Percentiles rank a stretch among this genome's conserved stretches.
phyloP scores from a whole-genome alignment of 2,797 vertebrate species.

The Thripadectes ignobilis region DNA sequence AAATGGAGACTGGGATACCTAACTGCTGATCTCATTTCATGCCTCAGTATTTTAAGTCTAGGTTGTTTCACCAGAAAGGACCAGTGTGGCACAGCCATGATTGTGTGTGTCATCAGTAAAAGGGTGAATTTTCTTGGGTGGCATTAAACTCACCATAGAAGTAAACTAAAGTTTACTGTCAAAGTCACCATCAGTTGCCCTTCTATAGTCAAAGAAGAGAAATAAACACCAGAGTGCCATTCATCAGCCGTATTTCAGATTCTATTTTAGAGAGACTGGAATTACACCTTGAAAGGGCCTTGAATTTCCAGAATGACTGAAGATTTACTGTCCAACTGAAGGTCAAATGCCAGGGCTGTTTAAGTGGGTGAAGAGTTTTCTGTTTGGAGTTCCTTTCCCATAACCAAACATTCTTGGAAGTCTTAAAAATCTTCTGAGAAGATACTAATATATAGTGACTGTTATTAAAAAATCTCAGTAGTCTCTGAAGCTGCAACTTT shows the following conservation, averaged over 20 bases:
- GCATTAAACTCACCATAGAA: background rate
- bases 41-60: background rate
- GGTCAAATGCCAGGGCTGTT: background rate
- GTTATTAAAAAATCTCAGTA: background rate
- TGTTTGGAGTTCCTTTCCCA: fast-evolving
- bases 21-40: background rate
- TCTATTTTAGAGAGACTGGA: background rate
- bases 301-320: background rate
- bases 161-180: background rate
- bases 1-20: background rate
- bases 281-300: background rate
- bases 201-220: background rate
- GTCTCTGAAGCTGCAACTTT: background rate
- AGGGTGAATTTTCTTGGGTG: background rate
- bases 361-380: background rate
- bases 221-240: background rate
- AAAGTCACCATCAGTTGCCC: background rate
- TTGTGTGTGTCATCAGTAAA: background rate
- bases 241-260: background rate
- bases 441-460: background rate
- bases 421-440: background rate
- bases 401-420: background rate
- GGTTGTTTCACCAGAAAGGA: background rate
- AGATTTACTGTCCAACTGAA: background rate
- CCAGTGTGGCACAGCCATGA: background rate